Base-by-base conservation (phyloP, 2,888 invertebrate genomes). In the Hypsopygia costalis region DNA sequence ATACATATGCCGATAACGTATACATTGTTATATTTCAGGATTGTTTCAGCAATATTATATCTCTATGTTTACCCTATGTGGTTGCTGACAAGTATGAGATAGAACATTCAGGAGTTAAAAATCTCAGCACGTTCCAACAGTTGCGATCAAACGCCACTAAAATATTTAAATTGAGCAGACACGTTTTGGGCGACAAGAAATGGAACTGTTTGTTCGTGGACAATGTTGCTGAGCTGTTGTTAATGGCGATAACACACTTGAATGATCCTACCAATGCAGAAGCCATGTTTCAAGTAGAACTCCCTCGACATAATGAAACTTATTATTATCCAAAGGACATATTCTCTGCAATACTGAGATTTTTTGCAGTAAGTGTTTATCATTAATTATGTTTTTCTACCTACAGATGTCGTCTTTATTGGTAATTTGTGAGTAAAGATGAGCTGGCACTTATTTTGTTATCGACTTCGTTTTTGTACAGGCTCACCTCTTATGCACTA, bases 181-280 rank as follows among this genome's bases (percentile, higher is more conserved):
- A 73, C 21, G 68, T 76, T 34, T 55, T 86, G 40, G 72, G 67
- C 34, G 72, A 69, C 58, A 69, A 81, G 39, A 64, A 69, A 56
- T 74, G 76, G 75, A 72, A 72, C 47, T 65, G 74, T 63, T 55
- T 89, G 34, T 81, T 89, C 33, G 72, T 72, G 42, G 69, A 77
- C 54, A 73, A 82, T 67, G 56, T 91, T 58, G 77, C 76, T 8
- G 61, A 74, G 34, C 51, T 90, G 33, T 40, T 91, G 47, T 51
- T 76, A 25, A 43, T 76, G 36, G 45, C 74, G 2, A 60, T 81
- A 8, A 55, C 62, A 5, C 70, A 78, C 36, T 59, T 90, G 34
- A 72, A 72, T 35, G 90, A 90, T 49, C 52, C 58, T n/a, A 46
- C 46, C 1, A 72, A 72, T 2, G 72, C 87, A 0, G 64, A 51